Evolutionary conservation across 2,113 vertebrate genomes (phyloP), one percentile per base, ranked within the genome.

Genomic region (Melierax canorus): DNA sequence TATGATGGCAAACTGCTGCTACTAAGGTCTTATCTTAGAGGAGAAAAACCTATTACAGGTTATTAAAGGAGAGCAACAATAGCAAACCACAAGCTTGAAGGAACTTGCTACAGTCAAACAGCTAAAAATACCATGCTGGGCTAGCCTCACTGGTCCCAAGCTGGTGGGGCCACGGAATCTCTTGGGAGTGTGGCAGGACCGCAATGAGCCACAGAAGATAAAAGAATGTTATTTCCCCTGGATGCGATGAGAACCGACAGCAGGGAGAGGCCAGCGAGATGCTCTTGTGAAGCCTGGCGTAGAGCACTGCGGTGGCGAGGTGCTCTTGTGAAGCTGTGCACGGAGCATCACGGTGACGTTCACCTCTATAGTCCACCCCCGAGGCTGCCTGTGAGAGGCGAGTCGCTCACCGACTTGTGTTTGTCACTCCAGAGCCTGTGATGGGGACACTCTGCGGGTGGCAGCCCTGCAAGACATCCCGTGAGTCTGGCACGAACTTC

Each of bases 1-100:
- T 94, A 77, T 0, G 1, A 30, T 45, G 71, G 87, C 82, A 90
- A 95, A 86, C 64, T 1, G 0, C 66, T 80, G 53, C 81, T 90
- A 7, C 63, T 20, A 32, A 94, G 84, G 73, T 64, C 46, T 91
- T 72, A 39, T 36, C 38, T 87, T 63, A 10, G 75, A 83, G 64
- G 56, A 84, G 58, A 29, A 92, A 95, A 94, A 78, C n/a, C 71
- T 92, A 62, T 85, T 91, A 85, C 48, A 82, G 41, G 66, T 81
- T 92, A 92, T 92, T 84, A 92, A 87, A 94, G 67, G 86, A 90
- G 53, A 91, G 24, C 38, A 60, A 66, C 66, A 88, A 41, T 46
- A 91, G 77, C 60, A 92, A 90, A 76, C 69, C 86, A 69, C 22
- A 64, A 92, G 64, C 73, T 80, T 1, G 2, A 53, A 92, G 89